A percentile compares a stretch with the other conserved stretches of the same genome.
These are phyloP conservation scores for Psittacula derbiana DNA, from an alignment of 2,797 vertebrate species.

Conservation along the genomic window DNA sequence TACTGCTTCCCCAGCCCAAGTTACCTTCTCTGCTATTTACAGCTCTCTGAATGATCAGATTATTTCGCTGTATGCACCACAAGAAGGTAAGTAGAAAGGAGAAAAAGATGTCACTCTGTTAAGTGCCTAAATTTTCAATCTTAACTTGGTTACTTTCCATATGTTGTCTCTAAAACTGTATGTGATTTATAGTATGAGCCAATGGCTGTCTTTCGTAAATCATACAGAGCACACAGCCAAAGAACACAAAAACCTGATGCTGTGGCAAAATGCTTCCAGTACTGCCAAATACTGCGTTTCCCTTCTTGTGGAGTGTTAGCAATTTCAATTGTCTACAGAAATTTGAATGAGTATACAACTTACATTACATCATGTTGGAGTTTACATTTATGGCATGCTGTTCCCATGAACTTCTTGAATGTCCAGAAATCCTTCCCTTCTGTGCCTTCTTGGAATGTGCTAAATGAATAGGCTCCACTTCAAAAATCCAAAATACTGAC, in stretches of 20 bases:
- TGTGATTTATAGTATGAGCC: not conserved
- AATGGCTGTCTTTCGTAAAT: not conserved
- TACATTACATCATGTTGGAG: not conserved
- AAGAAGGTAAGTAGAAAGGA: not conserved
- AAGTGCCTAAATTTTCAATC: not conserved
- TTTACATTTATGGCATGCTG: not conserved
- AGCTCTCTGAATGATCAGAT: not conserved
- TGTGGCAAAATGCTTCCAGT: not conserved
- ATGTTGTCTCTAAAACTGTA: not conserved
- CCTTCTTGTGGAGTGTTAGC: not conserved
- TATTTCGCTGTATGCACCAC: not conserved
- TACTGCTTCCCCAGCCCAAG: not conserved
- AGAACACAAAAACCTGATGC: not conserved
- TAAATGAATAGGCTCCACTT: not conserved
- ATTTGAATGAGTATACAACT: not conserved
- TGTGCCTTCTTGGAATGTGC: not conserved
- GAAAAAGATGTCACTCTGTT: not conserved
- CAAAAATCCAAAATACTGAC: not conserved
- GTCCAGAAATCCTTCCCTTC: not conserved
- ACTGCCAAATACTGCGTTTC: not conserved
- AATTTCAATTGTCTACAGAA: not conserved
- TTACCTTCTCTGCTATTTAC: constrained; percentile 10
- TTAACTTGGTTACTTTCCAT: not conserved
- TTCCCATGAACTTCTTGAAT: not conserved
- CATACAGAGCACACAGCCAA: not conserved